Percentiles rank a stretch among this genome's conserved stretches.
phyloP scores from a whole-genome alignment of 2,797 vertebrate species.

The Paratrypauchen microcephalus region DNA sequence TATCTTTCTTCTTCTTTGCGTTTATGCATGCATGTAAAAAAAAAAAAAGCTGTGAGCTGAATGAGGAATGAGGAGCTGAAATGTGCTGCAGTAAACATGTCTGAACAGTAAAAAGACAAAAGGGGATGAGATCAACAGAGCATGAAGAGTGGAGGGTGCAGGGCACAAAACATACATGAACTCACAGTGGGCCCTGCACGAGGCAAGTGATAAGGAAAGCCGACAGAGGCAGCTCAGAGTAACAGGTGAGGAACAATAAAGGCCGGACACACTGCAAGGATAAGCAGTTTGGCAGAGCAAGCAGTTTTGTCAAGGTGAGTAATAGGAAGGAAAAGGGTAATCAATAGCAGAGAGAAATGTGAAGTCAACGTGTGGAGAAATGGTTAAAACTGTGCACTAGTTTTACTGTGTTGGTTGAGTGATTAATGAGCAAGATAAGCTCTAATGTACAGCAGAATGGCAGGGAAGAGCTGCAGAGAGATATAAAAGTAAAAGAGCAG shows the following conservation, averaged over 20 bases:
- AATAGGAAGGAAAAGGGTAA: conserved; percentile 30
- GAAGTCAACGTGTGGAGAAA: conserved; percentile 12
- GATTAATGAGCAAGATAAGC: conserved; percentile 23
- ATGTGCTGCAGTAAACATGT: conserved; percentile 53
- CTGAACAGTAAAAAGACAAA: conserved; percentile 36
- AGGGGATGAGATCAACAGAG: conserved; percentile 53
- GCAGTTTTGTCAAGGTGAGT: conserved; percentile 56
- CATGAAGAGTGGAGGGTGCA: conserved; percentile 51
- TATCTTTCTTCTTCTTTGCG: neutral
- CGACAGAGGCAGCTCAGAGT: conserved; percentile 19
- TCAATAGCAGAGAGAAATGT: conserved; percentile 44
- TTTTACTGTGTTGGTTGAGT: conserved; percentile 15
- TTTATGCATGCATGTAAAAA: neutral
- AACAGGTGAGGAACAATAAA: conserved; percentile 44
- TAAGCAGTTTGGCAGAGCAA: conserved; percentile 41
- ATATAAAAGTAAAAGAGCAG: neutral
- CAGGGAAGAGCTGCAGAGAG: neutral
- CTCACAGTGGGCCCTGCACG: conserved; percentile 28
- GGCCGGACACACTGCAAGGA: conserved; percentile 19
- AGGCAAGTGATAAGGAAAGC: conserved; percentile 19
- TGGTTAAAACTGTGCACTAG: conserved; percentile 38
- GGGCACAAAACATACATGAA: conserved; percentile 35
- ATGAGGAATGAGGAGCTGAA: conserved; percentile 48
- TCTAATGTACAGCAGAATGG: conserved; percentile 3
- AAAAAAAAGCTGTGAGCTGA: conserved; percentile 14